Base-by-base conservation (phyloP, 2,113 vertebrate genomes). In the Anthoscopus minutus region DNA sequence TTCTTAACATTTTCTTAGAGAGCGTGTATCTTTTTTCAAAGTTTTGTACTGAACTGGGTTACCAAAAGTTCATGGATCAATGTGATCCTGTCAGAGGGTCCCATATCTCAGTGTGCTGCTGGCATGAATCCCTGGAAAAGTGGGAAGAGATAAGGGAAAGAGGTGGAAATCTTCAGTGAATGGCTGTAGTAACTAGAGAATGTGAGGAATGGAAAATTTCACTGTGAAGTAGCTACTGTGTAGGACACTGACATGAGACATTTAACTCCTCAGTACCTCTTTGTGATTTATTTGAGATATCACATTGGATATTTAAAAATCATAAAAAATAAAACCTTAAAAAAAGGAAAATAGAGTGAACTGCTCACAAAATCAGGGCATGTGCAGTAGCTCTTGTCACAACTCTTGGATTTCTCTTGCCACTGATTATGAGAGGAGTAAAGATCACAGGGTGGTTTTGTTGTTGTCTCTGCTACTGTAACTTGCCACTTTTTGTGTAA, bases 31-130 rank as follows among this genome's bases (percentile, higher is more conserved):
- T 44, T 54, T 65, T n/a, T 24, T 33, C 44, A 11, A 6, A 38
- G 22, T 48, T 73, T 40, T 37, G 30, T n/a, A 11, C 61, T 64
- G 40, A 51, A 38, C 15, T 11, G 38, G 28, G 3, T 72, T 33
- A 47, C 45, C 12, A 9, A 20, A 31, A 51, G 9, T 37, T 7
- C 1, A 1, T 21, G 25, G 21, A 56, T 80, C 44, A 56, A 48
- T 2, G 2, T 0, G 21, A 21, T 35, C 0, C 2, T 67, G 14
- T 27, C 6, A 10, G 54, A 72, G 60, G 42, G 10, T 65, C 57
- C 45, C 9, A 7, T 16, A 21, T 27, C 40, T 20, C 1, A 3
- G 14, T 12, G 65, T 38, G 25, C 42, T 69, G 79, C 58, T 56
- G 13, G 37, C 10, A 1, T 13, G 33, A 22, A 73, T 73, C 73